phyloP scores from a whole-genome alignment of 2,888 invertebrate genomes.

The Cryptus armator region DNA sequence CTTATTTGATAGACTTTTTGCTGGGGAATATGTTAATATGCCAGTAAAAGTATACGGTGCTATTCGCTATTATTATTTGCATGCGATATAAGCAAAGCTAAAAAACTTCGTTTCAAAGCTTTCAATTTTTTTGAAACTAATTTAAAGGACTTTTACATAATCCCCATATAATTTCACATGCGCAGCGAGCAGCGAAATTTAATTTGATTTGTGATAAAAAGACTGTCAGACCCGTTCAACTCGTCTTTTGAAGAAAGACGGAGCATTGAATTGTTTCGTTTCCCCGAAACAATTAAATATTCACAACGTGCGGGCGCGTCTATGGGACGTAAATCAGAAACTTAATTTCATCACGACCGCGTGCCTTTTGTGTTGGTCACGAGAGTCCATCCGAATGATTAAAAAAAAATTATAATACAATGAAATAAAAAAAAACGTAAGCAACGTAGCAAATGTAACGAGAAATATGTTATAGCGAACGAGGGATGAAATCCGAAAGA shows the following conservation, averaged over 20 bases:
- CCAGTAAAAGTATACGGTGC: too few relatives aligned
- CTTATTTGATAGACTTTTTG: too few relatives aligned
- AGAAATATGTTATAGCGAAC: slow-evolving; percentile 53
- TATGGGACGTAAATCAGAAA: slow-evolving; percentile 76
- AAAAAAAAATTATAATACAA: slow-evolving; percentile 23
- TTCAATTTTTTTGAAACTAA: too few relatives aligned
- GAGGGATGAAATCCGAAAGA: slow-evolving; percentile 14
- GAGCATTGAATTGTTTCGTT: not conserved
- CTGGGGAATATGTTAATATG: too few relatives aligned
- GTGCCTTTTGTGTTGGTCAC: slow-evolving; percentile 29
- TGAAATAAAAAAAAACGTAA: slow-evolving; percentile 26
- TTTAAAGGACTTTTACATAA: too few relatives aligned
- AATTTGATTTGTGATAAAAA: too few relatives aligned
- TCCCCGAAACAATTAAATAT: slow-evolving; percentile 38
- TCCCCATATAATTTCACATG: too few relatives aligned
- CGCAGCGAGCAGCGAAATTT: too few relatives aligned
- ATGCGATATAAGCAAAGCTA: too few relatives aligned
- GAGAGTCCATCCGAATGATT: slow-evolving; percentile 28
- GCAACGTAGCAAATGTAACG: slow-evolving; percentile 34
- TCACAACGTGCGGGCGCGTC: slow-evolving; percentile 7
- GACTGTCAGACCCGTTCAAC: not conserved
- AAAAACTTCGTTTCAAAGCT: too few relatives aligned
- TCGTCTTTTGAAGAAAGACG: not conserved
- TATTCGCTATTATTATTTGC: too few relatives aligned
- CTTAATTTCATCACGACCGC: slow-evolving; percentile 76